These are phyloP conservation scores for Nematostella vectensis DNA, from an alignment of 92 coral and sea anemone genomes.

Conservation along the genomic window DNA sequence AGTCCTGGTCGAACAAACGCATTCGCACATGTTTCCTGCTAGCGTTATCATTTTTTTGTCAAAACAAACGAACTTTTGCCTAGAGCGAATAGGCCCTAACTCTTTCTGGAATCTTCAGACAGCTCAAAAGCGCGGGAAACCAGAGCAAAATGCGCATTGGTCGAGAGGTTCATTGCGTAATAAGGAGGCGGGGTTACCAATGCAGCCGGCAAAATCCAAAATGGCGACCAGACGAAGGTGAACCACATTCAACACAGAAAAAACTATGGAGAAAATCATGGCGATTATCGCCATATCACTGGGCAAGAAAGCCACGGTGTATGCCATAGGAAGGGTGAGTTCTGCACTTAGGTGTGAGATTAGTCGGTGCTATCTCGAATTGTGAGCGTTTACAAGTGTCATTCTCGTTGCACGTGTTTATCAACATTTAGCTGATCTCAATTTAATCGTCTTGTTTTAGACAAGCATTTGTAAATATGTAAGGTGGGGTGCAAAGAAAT, in stretches of 20 bases:
- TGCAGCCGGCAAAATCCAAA: conserved; percentile 15
- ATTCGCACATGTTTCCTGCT: too few species aligned
- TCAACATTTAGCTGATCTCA: too few species aligned
- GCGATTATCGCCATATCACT: conserved; percentile 86
- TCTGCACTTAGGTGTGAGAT: neutral
- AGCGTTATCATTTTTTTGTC: too few species aligned
- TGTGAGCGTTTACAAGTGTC: neutral
- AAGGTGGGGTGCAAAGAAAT: too few species aligned
- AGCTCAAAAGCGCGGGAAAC: conserved; percentile 35
- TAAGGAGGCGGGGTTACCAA: neutral
- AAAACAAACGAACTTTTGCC: too few species aligned
- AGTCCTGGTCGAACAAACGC: too few species aligned
- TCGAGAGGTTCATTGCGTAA: conserved; percentile 6
- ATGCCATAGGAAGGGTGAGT: conserved; percentile 95
- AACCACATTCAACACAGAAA: conserved; percentile 1
- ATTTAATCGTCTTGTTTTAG: too few species aligned
- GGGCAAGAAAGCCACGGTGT: conserved; percentile 92
- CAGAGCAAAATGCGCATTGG: conserved; percentile 58
- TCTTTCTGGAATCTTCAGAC: too few species aligned
- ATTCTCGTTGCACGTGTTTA: neutral
- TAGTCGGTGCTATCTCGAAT: neutral
- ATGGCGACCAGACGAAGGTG: conserved; percentile 41
- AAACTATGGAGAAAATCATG: conserved; percentile 84
- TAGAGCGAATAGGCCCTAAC: too few species aligned
- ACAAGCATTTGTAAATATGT: neutral